Base-by-base conservation (phyloP, 2,113 vertebrate genomes). In the Atherinomorus stipes region DNA sequence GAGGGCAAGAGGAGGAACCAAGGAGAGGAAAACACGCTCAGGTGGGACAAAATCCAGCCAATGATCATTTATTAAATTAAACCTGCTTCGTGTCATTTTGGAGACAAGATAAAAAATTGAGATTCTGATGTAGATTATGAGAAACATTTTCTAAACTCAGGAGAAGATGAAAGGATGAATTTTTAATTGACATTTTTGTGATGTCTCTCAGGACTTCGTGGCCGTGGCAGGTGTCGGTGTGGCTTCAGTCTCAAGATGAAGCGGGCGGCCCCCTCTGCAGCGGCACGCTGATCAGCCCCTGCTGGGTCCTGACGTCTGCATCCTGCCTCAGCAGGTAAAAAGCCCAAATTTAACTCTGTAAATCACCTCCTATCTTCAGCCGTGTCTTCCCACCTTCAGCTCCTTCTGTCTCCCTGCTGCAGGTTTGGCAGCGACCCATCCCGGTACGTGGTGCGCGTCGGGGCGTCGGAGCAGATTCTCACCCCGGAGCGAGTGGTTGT, bases 211-310 rank as follows among this genome's bases (percentile, higher is more conserved):
- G 96, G 87, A 95, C 95, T 2, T 80, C 93, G 0, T 97, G 96
- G 96, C 96, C 96, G 0, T 98, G 96, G 96, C 96, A 96, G 84
- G 95, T 93, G 22, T 98, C 96, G 0, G 87, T 98, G 18, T 94
- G 96, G 88, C 86, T 96, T 54, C 94, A 84, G 60, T 94, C 95
- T 22, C 93, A 94, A 69, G 90, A 42, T 11, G 85, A 84, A 78
- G 93, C 91, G 15, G 89, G 90, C 16, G 93, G 92, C 2, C 92
- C 97, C 68, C 82, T 97, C 65, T 97, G 96, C 0, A 96, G 96
- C 25, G 96, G 95, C 49, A 97, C 96, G 0, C 88, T 97, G 70
- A 94, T 97, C 89, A 94, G 92, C 89, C 94, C 94, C 79, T 98
- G 96, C 89, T 97, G 96, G 96, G 95, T 89, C 4, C 86, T 97